phyloP scores from a whole-genome alignment of 2,888 invertebrate species.

The Pandemis corylana region DNA sequence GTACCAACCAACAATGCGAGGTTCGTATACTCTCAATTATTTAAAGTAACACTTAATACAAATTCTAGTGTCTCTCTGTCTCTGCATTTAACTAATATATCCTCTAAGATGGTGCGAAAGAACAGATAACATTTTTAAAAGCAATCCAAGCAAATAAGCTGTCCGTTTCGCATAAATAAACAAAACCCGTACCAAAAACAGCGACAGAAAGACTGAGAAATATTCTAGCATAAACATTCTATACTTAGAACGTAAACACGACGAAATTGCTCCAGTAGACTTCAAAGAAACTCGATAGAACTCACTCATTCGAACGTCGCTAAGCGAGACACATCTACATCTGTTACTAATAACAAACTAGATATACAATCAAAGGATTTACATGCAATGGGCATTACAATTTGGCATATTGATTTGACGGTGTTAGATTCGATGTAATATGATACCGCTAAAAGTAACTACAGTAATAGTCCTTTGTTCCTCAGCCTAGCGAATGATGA shows the following conservation, averaged over 20 bases:
- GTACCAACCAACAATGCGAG: no score
- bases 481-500: not conserved
- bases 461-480: not conserved
- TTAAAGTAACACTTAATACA: not conserved
- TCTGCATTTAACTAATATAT: not conserved
- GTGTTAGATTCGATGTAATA: not conserved
- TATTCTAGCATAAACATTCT: conserved; percentile 44
- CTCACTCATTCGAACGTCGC: conserved; percentile 69
- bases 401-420: conserved; percentile 13
- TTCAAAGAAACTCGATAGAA: conserved; percentile 76
- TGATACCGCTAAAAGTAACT: not conserved
- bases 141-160: conserved; percentile 17
- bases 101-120: conserved; percentile 13
- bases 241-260: conserved; percentile 65
- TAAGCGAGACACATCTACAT: conserved; percentile 70
- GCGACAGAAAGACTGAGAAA: conserved; percentile 24
- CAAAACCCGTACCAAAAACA: conserved; percentile 3
- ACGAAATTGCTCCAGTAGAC: conserved; percentile 69
- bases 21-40: no score
- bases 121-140: conserved; percentile 10
- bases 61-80: not conserved
- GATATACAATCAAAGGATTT: conserved; percentile 59
- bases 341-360: conserved; percentile 72
- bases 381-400: conserved; percentile 27
- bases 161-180: conserved; percentile 25